Conservation (phyloP, 1,140 invertebrate species). For the Heterodera schachtii region DNA sequence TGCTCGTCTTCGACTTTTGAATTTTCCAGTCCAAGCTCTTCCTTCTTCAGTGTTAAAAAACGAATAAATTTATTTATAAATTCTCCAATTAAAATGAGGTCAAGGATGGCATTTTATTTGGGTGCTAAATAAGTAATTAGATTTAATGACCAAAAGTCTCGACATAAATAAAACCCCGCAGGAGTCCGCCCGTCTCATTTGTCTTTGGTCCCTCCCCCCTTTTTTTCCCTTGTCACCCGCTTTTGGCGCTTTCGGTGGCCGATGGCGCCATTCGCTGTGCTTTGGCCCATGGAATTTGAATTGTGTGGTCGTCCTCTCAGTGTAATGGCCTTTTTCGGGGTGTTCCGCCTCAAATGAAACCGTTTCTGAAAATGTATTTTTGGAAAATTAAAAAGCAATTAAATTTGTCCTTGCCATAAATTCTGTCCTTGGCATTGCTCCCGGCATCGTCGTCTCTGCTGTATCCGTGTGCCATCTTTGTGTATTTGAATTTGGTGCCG, state of each 20-base stretch:
- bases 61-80: not conserved
- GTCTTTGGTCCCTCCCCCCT: too few relatives aligned
- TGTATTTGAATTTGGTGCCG: not conserved
- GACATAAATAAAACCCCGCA: too few relatives aligned
- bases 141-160: too few relatives aligned
- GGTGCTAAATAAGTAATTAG: too few relatives aligned
- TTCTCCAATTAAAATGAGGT: too few relatives aligned
- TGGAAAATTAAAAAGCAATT: not conserved
- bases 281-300: not conserved
- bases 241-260: not conserved
- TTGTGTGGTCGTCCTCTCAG: not conserved
- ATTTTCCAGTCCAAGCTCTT: not conserved
- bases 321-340: not conserved
- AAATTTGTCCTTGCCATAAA: not conserved
- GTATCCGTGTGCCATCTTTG: not conserved
- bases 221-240: not conserved
- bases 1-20: not conserved
- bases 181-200: too few relatives aligned
- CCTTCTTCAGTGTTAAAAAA: not conserved
- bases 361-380: not conserved
- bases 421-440: not conserved
- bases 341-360: not conserved
- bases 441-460: not conserved
- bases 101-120: too few relatives aligned
- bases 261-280: slow-evolving; percentile 1